Evolutionary conservation across 2,797 vertebrate species (phyloP).

Genomic region (Thalassophryne amazonica): DNA sequence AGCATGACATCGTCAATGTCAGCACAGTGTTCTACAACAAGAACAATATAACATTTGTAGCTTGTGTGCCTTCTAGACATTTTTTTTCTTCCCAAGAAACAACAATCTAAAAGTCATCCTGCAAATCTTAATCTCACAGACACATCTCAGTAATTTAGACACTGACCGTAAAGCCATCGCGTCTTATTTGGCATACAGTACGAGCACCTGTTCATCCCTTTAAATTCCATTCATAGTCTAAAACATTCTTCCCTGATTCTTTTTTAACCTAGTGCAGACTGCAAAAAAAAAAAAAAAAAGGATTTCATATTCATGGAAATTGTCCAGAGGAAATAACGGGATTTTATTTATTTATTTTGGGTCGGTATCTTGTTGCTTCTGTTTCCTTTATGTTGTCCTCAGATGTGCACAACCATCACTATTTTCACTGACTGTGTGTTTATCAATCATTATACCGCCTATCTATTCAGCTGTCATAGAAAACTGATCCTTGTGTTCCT

Average conservation of each 20-base stretch:
- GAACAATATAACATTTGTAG: constrained; percentile 32
- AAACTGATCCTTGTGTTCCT: too few relatives aligned
- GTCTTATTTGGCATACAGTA: constrained; percentile 55
- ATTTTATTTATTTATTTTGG: too few relatives aligned
- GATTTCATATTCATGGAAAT: too few relatives aligned
- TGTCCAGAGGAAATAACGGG: too few relatives aligned
- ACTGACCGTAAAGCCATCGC: constrained; percentile 73
- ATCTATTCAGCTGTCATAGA: too few relatives aligned
- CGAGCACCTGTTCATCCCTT: constrained; percentile 68
- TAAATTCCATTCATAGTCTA: constrained; percentile 57
- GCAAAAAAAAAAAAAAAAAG: too few relatives aligned
- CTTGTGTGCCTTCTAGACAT: constrained; percentile 37
- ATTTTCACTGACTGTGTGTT: too few relatives aligned
- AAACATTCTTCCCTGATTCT: constrained; percentile 9
- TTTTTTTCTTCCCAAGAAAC: constrained; percentile 25
- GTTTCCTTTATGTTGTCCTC: too few relatives aligned
- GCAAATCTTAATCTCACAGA: constrained; percentile 63
- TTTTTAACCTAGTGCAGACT: too few relatives aligned
- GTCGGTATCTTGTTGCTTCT: too few relatives aligned
- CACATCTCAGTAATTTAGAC: constrained; percentile 65
- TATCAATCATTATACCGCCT: too few relatives aligned
- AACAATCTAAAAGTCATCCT: constrained; percentile 34
- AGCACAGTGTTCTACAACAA: constrained; percentile 18
- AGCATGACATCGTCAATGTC: constrained; percentile 12
- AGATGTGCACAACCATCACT: too few relatives aligned